A percentile compares a stretch with the other conserved stretches of the same genome.
Evolutionary conservation across 2,113 vertebrate species (phyloP).

Genomic region (Pelusios castaneus): DNA sequence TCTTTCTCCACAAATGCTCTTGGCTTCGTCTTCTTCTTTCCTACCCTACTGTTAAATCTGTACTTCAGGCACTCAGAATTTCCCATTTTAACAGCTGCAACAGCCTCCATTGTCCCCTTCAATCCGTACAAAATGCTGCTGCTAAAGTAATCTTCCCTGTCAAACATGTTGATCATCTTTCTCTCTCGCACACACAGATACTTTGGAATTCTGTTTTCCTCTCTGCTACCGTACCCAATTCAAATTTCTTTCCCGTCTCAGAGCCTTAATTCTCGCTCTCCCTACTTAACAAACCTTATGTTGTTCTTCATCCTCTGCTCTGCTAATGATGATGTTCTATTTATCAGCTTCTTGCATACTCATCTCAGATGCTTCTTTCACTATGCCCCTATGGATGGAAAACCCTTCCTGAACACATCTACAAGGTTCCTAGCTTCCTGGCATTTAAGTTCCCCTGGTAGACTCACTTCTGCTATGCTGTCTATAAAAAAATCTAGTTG

Average conservation of each 20-base stretch:
- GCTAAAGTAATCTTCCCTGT: not conserved
- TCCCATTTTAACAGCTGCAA: not conserved
- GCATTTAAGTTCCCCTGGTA: not conserved
- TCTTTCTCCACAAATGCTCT: not conserved
- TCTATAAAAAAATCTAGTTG: not conserved
- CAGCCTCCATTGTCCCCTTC: not conserved
- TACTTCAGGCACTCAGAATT: not conserved
- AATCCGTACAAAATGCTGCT: not conserved
- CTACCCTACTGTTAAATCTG: accelerated
- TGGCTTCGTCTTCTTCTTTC: not conserved
- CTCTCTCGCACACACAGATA: not conserved
- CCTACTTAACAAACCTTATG: not conserved
- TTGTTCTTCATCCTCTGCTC: not conserved
- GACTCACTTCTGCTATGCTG: not conserved
- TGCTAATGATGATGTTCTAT: not conserved
- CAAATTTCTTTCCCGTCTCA: not conserved
- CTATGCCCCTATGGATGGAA: not conserved
- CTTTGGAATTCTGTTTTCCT: not conserved
- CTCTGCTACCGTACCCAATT: not conserved
- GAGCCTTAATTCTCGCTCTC: not conserved
- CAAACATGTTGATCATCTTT: not conserved
- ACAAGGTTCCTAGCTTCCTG: not conserved
- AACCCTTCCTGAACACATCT: not conserved
- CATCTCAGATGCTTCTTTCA: not conserved
- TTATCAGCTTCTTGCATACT: not conserved